A percentile compares a stretch with the other conserved stretches of the same genome.
Evolutionary conservation across 1,140 invertebrate species (phyloP).

Genomic region (Drosophila sturtevanti): DNA sequence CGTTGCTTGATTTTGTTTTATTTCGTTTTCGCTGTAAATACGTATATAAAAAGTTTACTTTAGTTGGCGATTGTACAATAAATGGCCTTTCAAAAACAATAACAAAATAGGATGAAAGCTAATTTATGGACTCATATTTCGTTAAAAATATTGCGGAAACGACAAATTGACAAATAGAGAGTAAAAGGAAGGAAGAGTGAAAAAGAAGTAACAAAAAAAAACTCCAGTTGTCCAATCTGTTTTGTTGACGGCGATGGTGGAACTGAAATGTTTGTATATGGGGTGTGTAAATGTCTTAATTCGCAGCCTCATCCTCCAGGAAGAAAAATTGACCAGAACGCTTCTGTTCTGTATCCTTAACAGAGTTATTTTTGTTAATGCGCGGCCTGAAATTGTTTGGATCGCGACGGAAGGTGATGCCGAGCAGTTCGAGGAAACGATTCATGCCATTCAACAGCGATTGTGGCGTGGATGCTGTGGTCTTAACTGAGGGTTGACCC

Average conservation of each 20-base stretch:
- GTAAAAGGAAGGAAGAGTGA: slow-evolving; percentile 33
- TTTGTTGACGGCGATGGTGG: slow-evolving; percentile 25
- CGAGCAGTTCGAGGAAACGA: slow-evolving; percentile 96
- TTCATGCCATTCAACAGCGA: slow-evolving; percentile 99
- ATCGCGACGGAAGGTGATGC: slow-evolving; percentile 99
- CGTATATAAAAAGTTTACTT: slow-evolving; percentile 51
- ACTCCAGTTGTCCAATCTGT: slow-evolving; percentile 26
- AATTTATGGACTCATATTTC: slow-evolving; percentile 35
- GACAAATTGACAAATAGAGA: slow-evolving; percentile 28
- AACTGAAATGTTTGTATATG: not conserved
- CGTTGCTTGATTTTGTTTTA: slow-evolving; percentile 51
- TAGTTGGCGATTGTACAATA: slow-evolving; percentile 40
- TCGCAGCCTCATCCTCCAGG: slow-evolving; percentile 90
- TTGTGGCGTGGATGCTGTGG: slow-evolving; percentile 96
- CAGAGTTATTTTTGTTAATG: slow-evolving; percentile 98
- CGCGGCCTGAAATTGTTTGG: slow-evolving; percentile 99
- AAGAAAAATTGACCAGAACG: slow-evolving; percentile 99
- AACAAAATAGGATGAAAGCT: slow-evolving; percentile 57
- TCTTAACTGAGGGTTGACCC: slow-evolving; percentile 93
- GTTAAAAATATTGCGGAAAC: slow-evolving; percentile 44
- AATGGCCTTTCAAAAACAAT: slow-evolving; percentile 51
- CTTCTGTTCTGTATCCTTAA: slow-evolving; percentile 99
- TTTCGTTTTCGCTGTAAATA: slow-evolving; percentile 55
- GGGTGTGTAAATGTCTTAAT: slow-evolving; percentile 21
- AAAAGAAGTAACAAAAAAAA: slow-evolving; percentile 33